A percentile compares a stretch with the other conserved stretches of the same genome.
These are phyloP conservation scores for Periphyllus acericola DNA, from an alignment of 2,888 invertebrate genomes.

Conservation along the genomic window DNA sequence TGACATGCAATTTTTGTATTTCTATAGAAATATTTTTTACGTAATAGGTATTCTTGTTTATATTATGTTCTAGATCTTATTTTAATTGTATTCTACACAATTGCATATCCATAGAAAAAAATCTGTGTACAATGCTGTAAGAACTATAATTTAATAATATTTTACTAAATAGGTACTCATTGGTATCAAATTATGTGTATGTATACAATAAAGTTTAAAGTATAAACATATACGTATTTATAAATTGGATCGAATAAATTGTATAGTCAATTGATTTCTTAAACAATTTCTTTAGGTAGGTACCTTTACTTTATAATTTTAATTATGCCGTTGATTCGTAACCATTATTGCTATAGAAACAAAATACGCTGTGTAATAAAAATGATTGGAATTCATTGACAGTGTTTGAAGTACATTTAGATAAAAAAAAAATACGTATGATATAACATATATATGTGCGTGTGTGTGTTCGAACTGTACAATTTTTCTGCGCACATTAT, in stretches of 20 bases:
- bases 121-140: not conserved
- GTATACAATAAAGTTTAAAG: too few relatives aligned
- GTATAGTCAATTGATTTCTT: not conserved
- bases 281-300: too few relatives aligned
- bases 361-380: constrained; percentile 13
- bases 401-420: not conserved
- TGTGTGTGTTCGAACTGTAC: not conserved
- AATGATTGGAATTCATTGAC: constrained; percentile 20
- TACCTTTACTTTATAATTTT: too few relatives aligned
- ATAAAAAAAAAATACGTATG: not conserved
- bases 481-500: not conserved
- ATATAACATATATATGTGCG: not conserved
- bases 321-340: too few relatives aligned
- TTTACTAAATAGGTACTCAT: too few relatives aligned
- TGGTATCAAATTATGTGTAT: too few relatives aligned
- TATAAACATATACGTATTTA: not conserved
- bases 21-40: constrained; percentile 33
- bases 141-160: not conserved
- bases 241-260: not conserved
- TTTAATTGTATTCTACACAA: constrained; percentile 25
- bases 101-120: not conserved
- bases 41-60: constrained; percentile 3
- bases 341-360: not conserved
- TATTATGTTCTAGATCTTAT: constrained; percentile 26
- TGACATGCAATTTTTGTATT: constrained; percentile 25